Conservation (phyloP, 2,888 invertebrate species). For the Labia minor region DNA sequence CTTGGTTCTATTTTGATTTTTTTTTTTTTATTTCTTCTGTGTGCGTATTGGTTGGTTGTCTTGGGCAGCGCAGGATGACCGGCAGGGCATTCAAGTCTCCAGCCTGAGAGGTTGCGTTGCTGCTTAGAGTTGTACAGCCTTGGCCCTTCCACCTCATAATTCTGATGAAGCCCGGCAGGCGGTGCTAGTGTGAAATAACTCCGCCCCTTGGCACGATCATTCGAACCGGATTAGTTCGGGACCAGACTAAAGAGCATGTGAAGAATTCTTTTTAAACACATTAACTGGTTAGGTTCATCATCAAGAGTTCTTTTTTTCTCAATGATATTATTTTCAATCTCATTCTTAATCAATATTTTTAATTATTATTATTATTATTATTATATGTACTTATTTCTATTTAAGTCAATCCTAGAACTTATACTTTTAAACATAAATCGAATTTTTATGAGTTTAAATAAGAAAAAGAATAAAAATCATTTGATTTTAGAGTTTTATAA, state of each 20-base stretch:
- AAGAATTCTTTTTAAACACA: conserved; percentile 4
- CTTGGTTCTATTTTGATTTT: too few relatives aligned
- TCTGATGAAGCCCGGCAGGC: conserved; percentile 23
- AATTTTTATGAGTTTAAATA: too few relatives aligned
- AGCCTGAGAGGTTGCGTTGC: background rate
- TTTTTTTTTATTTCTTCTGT: too few relatives aligned
- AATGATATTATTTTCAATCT: background rate
- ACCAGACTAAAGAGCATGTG: conserved; percentile 7
- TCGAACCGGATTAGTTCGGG: conserved; percentile 13
- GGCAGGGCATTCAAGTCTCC: background rate
- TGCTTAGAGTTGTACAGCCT: conserved; percentile 9
- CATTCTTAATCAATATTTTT: background rate
- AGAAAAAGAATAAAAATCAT: too few relatives aligned
- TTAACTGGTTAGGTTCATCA: background rate
- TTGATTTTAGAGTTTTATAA: too few relatives aligned
- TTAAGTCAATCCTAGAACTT: background rate
- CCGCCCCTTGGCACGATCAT: conserved; percentile 21
- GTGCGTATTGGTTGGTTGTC: too few relatives aligned
- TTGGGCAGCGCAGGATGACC: too few relatives aligned
- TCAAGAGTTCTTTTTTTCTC: background rate
- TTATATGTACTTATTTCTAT: background rate
- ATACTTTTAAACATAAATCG: too few relatives aligned
- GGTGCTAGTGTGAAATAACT: conserved; percentile 23
- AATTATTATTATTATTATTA: background rate
- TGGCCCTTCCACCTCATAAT: conserved; percentile 25